phyloP scores from a whole-genome alignment of 2,113 vertebrate species.

The Embiotoca jacksoni region DNA sequence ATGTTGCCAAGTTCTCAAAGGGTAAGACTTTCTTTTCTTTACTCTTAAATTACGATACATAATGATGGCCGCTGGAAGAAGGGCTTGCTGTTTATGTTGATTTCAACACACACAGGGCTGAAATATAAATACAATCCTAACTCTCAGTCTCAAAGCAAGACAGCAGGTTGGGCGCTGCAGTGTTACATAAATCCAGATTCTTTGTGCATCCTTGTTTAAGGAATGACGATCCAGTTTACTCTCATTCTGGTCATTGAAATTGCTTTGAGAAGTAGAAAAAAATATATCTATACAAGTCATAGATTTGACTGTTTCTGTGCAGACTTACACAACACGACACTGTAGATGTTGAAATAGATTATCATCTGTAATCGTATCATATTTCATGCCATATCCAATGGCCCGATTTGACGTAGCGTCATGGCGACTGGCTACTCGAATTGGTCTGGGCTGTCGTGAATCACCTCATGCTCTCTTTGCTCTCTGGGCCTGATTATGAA shows the following conservation, averaged over 20 bases:
- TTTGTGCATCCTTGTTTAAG: slow-evolving; percentile 23
- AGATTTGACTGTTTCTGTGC: not conserved
- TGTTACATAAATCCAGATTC: slow-evolving; percentile 51
- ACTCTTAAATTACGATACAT: slow-evolving; percentile 36
- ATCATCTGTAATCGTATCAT: slow-evolving; percentile 22
- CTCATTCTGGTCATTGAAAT: not conserved
- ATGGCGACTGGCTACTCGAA: slow-evolving; percentile 53
- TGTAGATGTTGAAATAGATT: slow-evolving; percentile 17
- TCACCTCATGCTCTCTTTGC: slow-evolving; percentile 53
- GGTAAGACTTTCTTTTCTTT: slow-evolving; percentile 30
- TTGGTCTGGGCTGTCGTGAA: slow-evolving; percentile 60
- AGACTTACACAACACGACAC: not conserved
- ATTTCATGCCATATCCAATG: not conserved
- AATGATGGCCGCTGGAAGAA: slow-evolving; percentile 41
- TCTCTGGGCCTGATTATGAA: slow-evolving; percentile 62
- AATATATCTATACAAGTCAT: not conserved
- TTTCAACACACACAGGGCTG: slow-evolving; percentile 25
- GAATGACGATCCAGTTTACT: slow-evolving; percentile 11
- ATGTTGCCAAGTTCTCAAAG: slow-evolving; percentile 41
- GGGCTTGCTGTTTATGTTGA: slow-evolving; percentile 25
- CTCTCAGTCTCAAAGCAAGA: not conserved
- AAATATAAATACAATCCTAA: slow-evolving; percentile 38
- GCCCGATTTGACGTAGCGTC: slow-evolving; percentile 20
- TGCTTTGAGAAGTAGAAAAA: not conserved
- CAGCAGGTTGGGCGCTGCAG: slow-evolving; percentile 28